A percentile compares a stretch with the other conserved stretches of the same genome.
These are phyloP conservation scores for Parapristionchus giblindavisi DNA, from an alignment of 2,888 invertebrate genomes.

Conservation along the genomic window DNA sequence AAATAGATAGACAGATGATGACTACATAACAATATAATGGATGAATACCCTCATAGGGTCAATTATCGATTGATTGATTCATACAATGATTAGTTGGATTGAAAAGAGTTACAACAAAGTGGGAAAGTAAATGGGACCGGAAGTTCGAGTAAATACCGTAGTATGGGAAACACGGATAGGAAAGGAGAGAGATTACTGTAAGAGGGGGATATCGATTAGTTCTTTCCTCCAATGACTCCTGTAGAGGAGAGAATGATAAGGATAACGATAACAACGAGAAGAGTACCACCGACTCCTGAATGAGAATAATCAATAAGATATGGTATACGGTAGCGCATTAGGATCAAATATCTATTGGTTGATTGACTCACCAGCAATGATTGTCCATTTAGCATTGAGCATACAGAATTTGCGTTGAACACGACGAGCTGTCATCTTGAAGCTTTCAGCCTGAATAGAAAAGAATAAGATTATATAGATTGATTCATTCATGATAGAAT, in stretches of 20 bases:
- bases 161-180: not conserved
- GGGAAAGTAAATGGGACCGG: not conserved
- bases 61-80: not conserved
- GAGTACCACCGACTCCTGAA: slow-evolving; percentile 9
- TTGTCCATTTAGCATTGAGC: slow-evolving; percentile 66
- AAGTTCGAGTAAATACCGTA: not conserved
- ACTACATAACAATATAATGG: no score
- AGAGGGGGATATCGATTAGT: not conserved
- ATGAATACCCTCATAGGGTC: no score
- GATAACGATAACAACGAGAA: slow-evolving; percentile 44
- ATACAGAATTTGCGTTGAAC: slow-evolving; percentile 67
- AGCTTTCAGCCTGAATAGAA: slow-evolving; percentile 50
- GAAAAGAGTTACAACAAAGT: not conserved
- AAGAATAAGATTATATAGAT: no score
- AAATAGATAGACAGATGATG: no score
- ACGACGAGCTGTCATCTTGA: slow-evolving; percentile 63
- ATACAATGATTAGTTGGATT: not conserved
- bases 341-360: not conserved
- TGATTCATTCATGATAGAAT: no score
- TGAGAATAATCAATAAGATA: not conserved
- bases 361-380: slow-evolving; percentile 51
- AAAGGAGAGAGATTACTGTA: slow-evolving; percentile 3
- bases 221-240: slow-evolving; percentile 47
- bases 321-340: not conserved
- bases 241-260: slow-evolving; percentile 45